A percentile compares a stretch with the other conserved stretches of the same genome.
phyloP scores from a whole-genome alignment of 2,888 invertebrate genomes.

The Bedellia somnulentella region DNA sequence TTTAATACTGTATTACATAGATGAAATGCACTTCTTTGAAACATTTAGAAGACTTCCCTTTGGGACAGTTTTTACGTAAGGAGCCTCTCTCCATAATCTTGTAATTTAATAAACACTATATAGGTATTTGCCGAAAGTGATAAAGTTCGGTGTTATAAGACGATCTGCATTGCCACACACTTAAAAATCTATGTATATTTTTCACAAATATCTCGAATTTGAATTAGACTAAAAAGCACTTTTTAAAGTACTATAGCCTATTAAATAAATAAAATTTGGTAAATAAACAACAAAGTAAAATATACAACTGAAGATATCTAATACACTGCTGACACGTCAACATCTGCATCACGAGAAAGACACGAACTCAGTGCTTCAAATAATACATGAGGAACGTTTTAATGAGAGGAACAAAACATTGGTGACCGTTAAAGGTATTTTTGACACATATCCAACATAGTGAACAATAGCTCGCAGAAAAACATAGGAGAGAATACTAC shows the following conservation, averaged over 20 bases:
- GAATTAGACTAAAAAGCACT: slow-evolving; percentile 39
- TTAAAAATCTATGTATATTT: slow-evolving; percentile 60
- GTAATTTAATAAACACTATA: slow-evolving; percentile 22
- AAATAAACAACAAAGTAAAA: slow-evolving; percentile 50
- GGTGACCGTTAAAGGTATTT: slow-evolving; percentile 56
- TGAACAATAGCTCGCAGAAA: slow-evolving; percentile 40
- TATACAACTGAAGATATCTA: slow-evolving; percentile 22
- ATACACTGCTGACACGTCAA: slow-evolving; percentile 52
- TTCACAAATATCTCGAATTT: slow-evolving; percentile 46
- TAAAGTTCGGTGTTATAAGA: slow-evolving; percentile 31
- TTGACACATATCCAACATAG: slow-evolving; percentile 62
- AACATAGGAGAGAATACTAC: slow-evolving; percentile 46
- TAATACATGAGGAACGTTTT: slow-evolving; percentile 30
- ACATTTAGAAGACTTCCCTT: slow-evolving; percentile 82
- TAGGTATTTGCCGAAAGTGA: slow-evolving; percentile 25
- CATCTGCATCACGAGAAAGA: slow-evolving; percentile 47
- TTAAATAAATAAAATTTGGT: slow-evolving; percentile 57
- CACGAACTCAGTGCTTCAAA: slow-evolving; percentile 39
- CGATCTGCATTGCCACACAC: slow-evolving; percentile 63
- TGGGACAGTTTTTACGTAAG: slow-evolving; percentile 46
- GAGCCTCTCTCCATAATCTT: slow-evolving; percentile 39
- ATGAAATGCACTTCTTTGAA: slow-evolving; percentile 89
- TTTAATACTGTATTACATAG: slow-evolving; percentile 89
- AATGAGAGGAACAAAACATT: slow-evolving; percentile 20
- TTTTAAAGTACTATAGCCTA: slow-evolving; percentile 36